A percentile compares a stretch with the other conserved stretches of the same genome.
Conservation (phyloP, 2,797 vertebrate genomes). For the Typhlichthys subterraneus region DNA sequence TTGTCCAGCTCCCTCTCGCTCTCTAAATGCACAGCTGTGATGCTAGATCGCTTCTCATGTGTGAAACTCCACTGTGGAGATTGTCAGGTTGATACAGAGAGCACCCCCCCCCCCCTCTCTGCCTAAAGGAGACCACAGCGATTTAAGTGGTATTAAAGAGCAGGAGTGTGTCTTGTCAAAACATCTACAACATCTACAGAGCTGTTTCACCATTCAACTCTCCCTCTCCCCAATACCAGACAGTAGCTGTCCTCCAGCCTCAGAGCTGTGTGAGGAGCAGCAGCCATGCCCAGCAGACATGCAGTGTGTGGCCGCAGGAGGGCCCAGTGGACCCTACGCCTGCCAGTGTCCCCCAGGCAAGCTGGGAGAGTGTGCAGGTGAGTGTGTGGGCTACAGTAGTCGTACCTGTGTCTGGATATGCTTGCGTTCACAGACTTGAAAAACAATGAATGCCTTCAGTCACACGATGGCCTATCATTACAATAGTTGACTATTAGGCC, state of each 20-base stretch:
- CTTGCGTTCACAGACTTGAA: neutral
- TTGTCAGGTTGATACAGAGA: too few species aligned
- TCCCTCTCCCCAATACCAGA: slow-evolving; percentile 67
- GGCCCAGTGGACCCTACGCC: slow-evolving; percentile 84
- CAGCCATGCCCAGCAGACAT: slow-evolving; percentile 93
- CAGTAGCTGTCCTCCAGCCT: slow-evolving; percentile 83
- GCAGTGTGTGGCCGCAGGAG: slow-evolving; percentile 90
- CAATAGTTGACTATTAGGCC: too few species aligned
- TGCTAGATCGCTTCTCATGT: too few species aligned
- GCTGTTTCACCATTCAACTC: neutral
- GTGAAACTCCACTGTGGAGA: too few species aligned
- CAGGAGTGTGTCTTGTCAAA: neutral
- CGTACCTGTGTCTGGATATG: slow-evolving; percentile 8
- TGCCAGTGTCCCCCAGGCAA: slow-evolving; percentile 97
- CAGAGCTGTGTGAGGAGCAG: slow-evolving; percentile 87
- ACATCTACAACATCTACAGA: neutral
- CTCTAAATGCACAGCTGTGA: too few species aligned
- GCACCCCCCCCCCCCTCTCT: too few species aligned
- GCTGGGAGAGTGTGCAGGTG: slow-evolving; percentile 94
- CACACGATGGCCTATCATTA: too few species aligned
- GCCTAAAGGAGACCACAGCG: too few species aligned
- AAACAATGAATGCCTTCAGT: neutral
- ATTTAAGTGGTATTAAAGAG: too few species aligned
- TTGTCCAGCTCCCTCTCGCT: too few species aligned
- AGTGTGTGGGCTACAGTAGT: neutral